Base-by-base conservation (phyloP, 2,888 invertebrate species). In the Hipparchia semele region DNA sequence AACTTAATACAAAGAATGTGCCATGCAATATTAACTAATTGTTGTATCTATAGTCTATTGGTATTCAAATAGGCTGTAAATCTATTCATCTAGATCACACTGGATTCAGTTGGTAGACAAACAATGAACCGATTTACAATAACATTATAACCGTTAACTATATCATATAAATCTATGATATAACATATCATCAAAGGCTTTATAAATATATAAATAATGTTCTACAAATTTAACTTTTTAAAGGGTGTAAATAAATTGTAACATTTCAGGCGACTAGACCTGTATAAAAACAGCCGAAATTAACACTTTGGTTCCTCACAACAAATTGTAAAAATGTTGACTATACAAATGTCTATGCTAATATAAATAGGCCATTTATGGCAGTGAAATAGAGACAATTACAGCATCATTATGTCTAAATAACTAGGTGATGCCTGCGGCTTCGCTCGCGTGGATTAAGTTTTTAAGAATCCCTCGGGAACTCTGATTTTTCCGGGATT, bases 291-390 rank as follows among this genome's bases (percentile, higher is more conserved):
- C 89, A 87, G 82, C 87, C 89, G 83, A 86, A 83, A 80, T 87
- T 86, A 84, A 84, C 84, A 90, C 92, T 92, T 93, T 93, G 91
- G 93, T 91, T 90, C 83, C 83, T 81, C 84, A 88, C 88, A 89
- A 89, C 87, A 86, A 83, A 82, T 79, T 70, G 81, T 80, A 80
- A 80, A 80, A 80, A 80, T 81, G 76, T 73, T 81, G 79, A 79
- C 82, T 80, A 80, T 80, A 80, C 80, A 81, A 72, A 65, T 72
- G 72, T 72, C 58, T 68, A 72, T 61, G 53, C 9, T 79, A 77
- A 80, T 81, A 84, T 85, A 85, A 85, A 85, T 87, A 91, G 88
- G 90, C 90, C 90, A 83, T 87, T 83, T 78, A 75, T 85, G 91
- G 91, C 91, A 90, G 90, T 90, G 89, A 81, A 79, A 82, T 81